Conservation (phyloP, 2,888 invertebrate species). For the Diloba caeruleocephala region DNA sequence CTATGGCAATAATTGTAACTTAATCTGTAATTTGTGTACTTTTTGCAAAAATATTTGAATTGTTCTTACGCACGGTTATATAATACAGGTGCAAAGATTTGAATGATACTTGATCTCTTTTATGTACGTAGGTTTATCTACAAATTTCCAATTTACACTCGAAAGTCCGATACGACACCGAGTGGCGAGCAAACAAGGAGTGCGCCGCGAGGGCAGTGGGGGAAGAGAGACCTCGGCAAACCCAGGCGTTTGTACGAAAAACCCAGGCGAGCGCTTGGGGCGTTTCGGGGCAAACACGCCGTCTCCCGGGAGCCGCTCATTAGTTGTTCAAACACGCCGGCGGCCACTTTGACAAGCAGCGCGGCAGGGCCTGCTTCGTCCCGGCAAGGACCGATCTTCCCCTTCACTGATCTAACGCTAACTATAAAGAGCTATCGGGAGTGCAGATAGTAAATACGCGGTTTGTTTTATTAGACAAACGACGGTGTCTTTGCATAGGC, state of each 20-base stretch:
- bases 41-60: too few species aligned
- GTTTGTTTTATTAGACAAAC: conserved; percentile 69
- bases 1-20: too few species aligned
- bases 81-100: conserved; percentile 24
- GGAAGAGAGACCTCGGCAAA: conserved; percentile 64
- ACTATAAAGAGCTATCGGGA: conserved; percentile 77
- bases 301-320: conserved; percentile 87
- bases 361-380: conserved; percentile 72
- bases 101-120: conserved; percentile 20
- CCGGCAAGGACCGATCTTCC: conserved; percentile 76
- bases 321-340: conserved; percentile 87
- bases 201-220: conserved; percentile 51
- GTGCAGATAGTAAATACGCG: conserved; percentile 77
- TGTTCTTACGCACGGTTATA: too few species aligned
- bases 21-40: too few species aligned
- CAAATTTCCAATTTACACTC: conserved; percentile 75
- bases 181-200: conserved; percentile 73
- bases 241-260: conserved; percentile 77
- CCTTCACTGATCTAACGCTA: conserved; percentile 81
- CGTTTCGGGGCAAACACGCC: conserved; percentile 82
- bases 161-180: conserved; percentile 77
- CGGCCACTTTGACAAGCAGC: conserved; percentile 87
- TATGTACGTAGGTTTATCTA: conserved; percentile 55
- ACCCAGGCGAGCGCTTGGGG: conserved; percentile 69
- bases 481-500: conserved; percentile 56